Conservation (phyloP, 2,113 vertebrate species). For the Chaenogobius annularis region DNA sequence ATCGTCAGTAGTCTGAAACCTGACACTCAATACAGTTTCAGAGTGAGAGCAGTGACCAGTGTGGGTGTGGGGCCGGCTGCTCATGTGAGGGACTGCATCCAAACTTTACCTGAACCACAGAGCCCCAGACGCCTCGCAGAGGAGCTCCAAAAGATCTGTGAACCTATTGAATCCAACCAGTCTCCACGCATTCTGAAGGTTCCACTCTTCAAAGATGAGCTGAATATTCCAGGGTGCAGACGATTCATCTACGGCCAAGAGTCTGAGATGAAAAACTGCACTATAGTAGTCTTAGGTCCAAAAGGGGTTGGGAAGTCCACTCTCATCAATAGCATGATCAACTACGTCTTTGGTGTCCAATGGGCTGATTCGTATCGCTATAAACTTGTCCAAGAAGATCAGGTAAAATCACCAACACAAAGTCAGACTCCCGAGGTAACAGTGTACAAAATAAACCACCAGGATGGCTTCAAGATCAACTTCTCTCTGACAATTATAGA, state of each 20-base stretch:
- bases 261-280: slow-evolving; percentile 1
- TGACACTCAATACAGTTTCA: not conserved
- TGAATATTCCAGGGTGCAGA: slow-evolving; percentile 19
- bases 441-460: not conserved
- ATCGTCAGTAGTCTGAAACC: not conserved
- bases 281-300: not conserved
- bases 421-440: not conserved
- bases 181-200: not conserved
- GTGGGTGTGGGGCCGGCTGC: not conserved
- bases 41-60: not conserved
- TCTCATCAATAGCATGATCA: not conserved
- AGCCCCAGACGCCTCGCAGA: not conserved
- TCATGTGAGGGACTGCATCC: not conserved
- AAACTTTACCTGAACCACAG: not conserved
- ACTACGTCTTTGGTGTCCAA: not conserved
- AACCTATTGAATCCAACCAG: not conserved
- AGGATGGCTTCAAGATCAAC: not conserved
- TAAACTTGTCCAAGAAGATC: not conserved
- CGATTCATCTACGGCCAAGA: slow-evolving; percentile 28
- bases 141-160: not conserved
- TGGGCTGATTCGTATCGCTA: not conserved
- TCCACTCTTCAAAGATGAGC: not conserved
- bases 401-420: not conserved
- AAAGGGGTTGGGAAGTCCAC: not conserved
- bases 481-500: not conserved